Conservation (phyloP, 1,140 invertebrate genomes). For the Cepaea nemoralis region DNA sequence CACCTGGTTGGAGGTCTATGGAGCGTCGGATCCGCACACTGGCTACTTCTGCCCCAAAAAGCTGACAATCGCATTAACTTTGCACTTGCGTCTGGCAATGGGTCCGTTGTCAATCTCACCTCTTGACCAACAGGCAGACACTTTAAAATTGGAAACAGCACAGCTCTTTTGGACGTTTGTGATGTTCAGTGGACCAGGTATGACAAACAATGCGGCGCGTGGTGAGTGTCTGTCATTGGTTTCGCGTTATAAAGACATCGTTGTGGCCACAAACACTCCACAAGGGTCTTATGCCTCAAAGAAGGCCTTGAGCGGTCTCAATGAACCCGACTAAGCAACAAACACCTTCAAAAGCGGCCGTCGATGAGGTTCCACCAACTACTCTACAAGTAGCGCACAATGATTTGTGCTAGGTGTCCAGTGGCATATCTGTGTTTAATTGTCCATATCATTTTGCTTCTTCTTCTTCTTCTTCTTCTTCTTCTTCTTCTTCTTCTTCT, state of each 20-base stretch:
- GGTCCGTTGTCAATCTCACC: background rate
- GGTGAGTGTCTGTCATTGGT: background rate
- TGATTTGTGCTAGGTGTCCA: background rate
- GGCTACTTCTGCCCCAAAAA: slow-evolving; percentile 11
- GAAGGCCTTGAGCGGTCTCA: background rate
- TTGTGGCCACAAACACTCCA: background rate
- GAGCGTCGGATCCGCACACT: background rate
- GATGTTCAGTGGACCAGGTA: background rate
- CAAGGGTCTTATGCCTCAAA: background rate
- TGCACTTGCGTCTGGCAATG: background rate
- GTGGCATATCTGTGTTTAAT: too few relatives aligned
- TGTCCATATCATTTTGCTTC: too few relatives aligned
- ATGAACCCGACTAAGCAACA: background rate
- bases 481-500: too few relatives aligned
- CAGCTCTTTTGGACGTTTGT: background rate
- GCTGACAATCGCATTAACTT: background rate
- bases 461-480: too few relatives aligned
- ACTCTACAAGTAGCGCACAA: background rate
- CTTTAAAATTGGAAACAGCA: background rate
- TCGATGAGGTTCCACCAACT: background rate
- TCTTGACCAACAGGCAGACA: background rate
- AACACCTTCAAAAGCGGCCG: background rate
- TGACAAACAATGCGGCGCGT: background rate
- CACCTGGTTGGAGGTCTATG: slow-evolving; percentile 20
- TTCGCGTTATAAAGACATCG: background rate